These are phyloP conservation scores for Chrysotoxum bicinctum DNA, from an alignment of 2,888 invertebrate species.

Conservation along the genomic window DNA sequence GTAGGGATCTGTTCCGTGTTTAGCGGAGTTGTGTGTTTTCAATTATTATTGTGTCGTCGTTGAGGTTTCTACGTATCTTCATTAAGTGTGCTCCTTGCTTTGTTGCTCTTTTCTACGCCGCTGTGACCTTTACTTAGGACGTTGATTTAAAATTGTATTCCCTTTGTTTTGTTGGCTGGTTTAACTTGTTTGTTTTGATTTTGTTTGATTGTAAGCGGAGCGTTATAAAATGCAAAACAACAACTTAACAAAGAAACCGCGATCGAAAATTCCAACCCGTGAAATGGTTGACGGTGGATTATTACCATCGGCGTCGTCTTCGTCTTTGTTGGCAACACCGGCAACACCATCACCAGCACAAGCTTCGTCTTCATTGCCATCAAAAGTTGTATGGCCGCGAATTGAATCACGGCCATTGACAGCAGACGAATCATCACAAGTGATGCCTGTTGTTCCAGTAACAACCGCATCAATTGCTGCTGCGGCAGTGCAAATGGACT, in stretches of 20 bases:
- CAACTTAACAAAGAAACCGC: conserved; percentile 61
- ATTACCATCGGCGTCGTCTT: not conserved
- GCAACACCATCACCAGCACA: not conserved
- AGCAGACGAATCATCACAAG: conserved; percentile 20
- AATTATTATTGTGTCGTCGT: conserved; percentile 10
- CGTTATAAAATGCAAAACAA: conserved; percentile 61
- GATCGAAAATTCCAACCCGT: conserved; percentile 44
- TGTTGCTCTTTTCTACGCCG: not conserved
- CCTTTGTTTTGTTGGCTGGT: conserved; percentile 12
- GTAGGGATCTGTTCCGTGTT: conserved; percentile 49
- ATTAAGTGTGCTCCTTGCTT: not conserved
- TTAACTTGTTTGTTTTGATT: conserved; percentile 39
- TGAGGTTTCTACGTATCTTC: not conserved
- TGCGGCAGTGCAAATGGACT: conserved; percentile 51
- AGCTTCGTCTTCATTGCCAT: conserved; percentile 27
- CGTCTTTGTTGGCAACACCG: not conserved
- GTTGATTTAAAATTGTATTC: conserved; percentile 6
- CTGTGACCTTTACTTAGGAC: conserved; percentile 42
- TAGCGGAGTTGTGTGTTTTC: not conserved
- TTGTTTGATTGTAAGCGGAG: conserved; percentile 35
- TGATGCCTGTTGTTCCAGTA: conserved; percentile 34
- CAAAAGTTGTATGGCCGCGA: conserved; percentile 54
- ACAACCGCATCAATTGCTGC: conserved; percentile 14
- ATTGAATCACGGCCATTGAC: conserved; percentile 57
- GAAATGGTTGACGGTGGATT: conserved; percentile 41